Evolutionary conservation across 2,888 invertebrate species (phyloP), one percentile per base, ranked within the genome.

Genomic region (Melanostoma mellinum): DNA sequence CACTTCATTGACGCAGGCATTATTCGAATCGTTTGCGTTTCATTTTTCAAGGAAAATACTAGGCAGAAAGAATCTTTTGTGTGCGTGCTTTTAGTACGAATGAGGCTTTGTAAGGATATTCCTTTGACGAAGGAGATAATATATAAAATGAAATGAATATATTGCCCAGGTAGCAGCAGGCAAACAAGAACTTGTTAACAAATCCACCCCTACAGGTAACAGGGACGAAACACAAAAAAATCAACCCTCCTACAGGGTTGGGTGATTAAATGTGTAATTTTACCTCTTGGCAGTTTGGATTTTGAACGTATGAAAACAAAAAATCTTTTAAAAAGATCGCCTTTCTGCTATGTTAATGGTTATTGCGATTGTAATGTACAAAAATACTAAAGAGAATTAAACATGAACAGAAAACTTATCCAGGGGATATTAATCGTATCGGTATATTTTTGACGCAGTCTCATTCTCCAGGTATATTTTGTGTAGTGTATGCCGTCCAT

Each of bases 21-120:
- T 58, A 56, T 63, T 40, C 63, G 69, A 63, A 63, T 71, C 56
- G 69, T 58, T 67, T 72, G 55, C 40, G 20, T 40, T 61, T 48
- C 67, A 36, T 1, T 68, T 55, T 55, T 38, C 8, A 38, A 55
- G 20, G 20, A 38, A 55, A 10, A 30, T 38, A 38, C 38, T 38
- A 20, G 9, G 38, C 20, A 38, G 8, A 3, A 38, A 2, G 4
- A 20, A 38, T 6, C 6, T 20, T 4, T 46, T 42, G 20, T 42
- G 20, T 46, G 10, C 5, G 10, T 46, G 10, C 4, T 46, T 3
- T 6, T 10, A 0, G 44, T 8, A 42, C 6, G 6, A 8, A 5
- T 42, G 3, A 42, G 3, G 42, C 6, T 8, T 6, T 42, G 5
- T n/a, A 6, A 6, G 42, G 42, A 42, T 3, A 42, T 9, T 9